Conservation (phyloP, 2,888 invertebrate species). For the Nymphalis c-album region DNA sequence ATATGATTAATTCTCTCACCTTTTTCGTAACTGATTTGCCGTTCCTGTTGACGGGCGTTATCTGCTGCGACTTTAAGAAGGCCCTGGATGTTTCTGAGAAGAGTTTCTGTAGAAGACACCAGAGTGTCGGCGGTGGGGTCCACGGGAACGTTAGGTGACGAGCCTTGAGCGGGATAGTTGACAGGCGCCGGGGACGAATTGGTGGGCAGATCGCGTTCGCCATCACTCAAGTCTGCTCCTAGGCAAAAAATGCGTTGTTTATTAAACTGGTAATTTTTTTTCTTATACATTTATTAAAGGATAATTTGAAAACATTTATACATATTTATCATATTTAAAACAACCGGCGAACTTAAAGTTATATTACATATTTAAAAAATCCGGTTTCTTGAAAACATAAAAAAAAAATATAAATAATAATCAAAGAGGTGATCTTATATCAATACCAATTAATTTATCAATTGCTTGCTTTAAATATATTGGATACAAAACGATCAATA, state of each 20-base stretch:
- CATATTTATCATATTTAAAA: no score
- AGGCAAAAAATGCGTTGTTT: slow-evolving; percentile 29
- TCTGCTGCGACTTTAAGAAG: slow-evolving; percentile 98
- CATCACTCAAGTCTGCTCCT: slow-evolving; percentile 88
- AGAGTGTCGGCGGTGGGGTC: slow-evolving; percentile 77
- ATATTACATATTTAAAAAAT: neutral
- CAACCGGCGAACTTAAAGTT: no score
- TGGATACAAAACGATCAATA: slow-evolving; percentile 43
- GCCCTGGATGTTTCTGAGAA: slow-evolving; percentile 97
- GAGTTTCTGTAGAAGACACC: slow-evolving; percentile 94
- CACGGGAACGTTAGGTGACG: slow-evolving; percentile 71
- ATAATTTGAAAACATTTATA: no score
- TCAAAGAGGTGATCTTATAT: neutral
- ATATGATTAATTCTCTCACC: slow-evolving; percentile 80
- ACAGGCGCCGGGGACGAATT: slow-evolving; percentile 85
- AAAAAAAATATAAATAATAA: neutral
- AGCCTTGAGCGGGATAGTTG: slow-evolving; percentile 89
- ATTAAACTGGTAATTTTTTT: neutral
- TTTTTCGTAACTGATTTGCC: slow-evolving; percentile 98
- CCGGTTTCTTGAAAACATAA: neutral
- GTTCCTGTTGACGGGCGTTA: slow-evolving; percentile 97
- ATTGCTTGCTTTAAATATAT: slow-evolving; percentile 51
- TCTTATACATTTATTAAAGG: neutral
- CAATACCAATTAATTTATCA: slow-evolving; percentile 49
- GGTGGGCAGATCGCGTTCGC: slow-evolving; percentile 84